Evolutionary conservation across 2,888 invertebrate species (phyloP).

Genomic region (Acanthococcus lagerstroemiae): DNA sequence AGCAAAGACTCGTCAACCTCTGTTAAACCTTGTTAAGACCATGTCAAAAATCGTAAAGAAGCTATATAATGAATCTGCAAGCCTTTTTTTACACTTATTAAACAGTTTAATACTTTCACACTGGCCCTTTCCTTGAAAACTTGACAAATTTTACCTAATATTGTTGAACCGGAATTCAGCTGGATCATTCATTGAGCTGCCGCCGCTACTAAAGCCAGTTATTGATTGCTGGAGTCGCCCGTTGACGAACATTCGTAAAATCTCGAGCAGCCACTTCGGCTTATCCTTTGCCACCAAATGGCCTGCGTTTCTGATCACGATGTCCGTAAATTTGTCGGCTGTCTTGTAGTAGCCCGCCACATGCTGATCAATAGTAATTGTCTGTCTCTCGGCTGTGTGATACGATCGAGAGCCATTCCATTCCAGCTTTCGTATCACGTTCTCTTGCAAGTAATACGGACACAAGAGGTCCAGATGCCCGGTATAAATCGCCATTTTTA

Average conservation of each 20-base stretch:
- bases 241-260: constrained; percentile 57
- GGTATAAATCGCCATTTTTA: constrained; percentile 68
- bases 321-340: constrained; percentile 59
- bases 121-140: too few species aligned
- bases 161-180: too few species aligned
- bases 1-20: too few species aligned
- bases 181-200: too few species aligned
- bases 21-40: too few species aligned
- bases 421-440: constrained; percentile 45
- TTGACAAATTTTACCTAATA: too few species aligned
- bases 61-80: too few species aligned
- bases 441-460: constrained; percentile 50
- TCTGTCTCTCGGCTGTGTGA: constrained; percentile 51
- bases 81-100: too few species aligned
- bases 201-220: too few species aligned
- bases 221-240: background rate
- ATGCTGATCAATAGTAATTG: constrained; percentile 58
- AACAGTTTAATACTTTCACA: too few species aligned
- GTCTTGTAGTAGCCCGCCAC: constrained; percentile 66
- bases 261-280: constrained; percentile 61
- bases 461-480: constrained; percentile 90
- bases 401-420: constrained; percentile 58
- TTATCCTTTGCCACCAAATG: constrained; percentile 73
- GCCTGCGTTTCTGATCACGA: constrained; percentile 64
- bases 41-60: too few species aligned